Evolutionary conservation across 2,888 invertebrate genomes (phyloP).

Genomic region (Pharmacophagus antenor): DNA sequence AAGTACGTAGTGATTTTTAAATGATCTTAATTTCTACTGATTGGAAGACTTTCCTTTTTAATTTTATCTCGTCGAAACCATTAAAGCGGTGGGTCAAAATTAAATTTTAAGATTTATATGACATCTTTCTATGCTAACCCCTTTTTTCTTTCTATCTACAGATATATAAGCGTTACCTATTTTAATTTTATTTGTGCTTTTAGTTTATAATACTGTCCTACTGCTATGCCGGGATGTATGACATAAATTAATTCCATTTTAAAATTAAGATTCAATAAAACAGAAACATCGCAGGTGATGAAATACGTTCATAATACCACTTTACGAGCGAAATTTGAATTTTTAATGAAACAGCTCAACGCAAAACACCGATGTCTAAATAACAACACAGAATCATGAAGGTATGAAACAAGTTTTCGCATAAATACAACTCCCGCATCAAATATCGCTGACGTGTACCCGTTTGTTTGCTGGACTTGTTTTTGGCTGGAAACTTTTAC

Average conservation of each 20-base stretch:
- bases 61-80: too few relatives aligned
- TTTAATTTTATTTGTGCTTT: too few relatives aligned
- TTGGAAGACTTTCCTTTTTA: too few relatives aligned
- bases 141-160: too few relatives aligned
- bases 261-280: neutral
- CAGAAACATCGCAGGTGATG: neutral
- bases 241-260: too few relatives aligned
- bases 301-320: too few relatives aligned
- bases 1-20: constrained; percentile 15
- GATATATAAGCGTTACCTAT: too few relatives aligned
- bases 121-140: too few relatives aligned
- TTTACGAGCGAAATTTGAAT: neutral
- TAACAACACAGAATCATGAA: constrained; percentile 45
- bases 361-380: neutral
- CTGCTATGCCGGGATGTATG: too few relatives aligned
- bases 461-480: neutral
- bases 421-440: constrained; percentile 71
- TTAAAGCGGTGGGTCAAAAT: too few relatives aligned
- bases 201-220: too few relatives aligned
- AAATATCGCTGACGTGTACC: constrained; percentile 44
- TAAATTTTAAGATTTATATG: too few relatives aligned
- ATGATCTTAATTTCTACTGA: constrained; percentile 8
- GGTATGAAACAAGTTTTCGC: constrained; percentile 74
- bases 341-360: neutral
- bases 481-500: neutral